Conservation (phyloP, 2,888 invertebrate genomes). For the Adela reaumurella region DNA sequence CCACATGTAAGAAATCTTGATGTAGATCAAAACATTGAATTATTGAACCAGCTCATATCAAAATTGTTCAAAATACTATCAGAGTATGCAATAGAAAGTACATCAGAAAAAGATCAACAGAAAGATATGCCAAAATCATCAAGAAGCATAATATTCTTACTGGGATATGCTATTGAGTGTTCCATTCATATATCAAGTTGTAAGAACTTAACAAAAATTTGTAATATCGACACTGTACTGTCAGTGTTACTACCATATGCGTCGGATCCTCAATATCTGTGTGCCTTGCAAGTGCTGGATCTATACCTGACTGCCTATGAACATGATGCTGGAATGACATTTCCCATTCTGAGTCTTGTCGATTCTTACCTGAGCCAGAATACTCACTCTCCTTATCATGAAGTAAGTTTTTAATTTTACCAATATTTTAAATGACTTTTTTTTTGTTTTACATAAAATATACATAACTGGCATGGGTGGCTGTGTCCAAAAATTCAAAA, state of each 20-base stretch:
- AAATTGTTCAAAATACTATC: slow-evolving; percentile 25
- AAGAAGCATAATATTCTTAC: slow-evolving; percentile 50
- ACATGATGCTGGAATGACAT: slow-evolving; percentile 36
- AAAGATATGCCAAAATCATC: slow-evolving; percentile 26
- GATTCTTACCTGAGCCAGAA: slow-evolving; percentile 57
- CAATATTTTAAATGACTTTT: too few relatives aligned
- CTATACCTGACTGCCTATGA: slow-evolving; percentile 50
- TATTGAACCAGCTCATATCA: slow-evolving; percentile 29
- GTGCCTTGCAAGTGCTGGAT: slow-evolving; percentile 51
- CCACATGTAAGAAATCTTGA: slow-evolving; percentile 53
- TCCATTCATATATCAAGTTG: slow-evolving; percentile 53
- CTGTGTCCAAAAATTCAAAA: too few relatives aligned
- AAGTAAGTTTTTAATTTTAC: slow-evolving; percentile 56
- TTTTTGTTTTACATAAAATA: too few relatives aligned
- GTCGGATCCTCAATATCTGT: slow-evolving; percentile 38
- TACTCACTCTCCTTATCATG: slow-evolving; percentile 65
- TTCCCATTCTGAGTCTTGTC: slow-evolving; percentile 39
- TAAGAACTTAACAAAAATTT: slow-evolving; percentile 40
- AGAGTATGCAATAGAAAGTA: slow-evolving; percentile 29
- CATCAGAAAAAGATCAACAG: slow-evolving; percentile 22
- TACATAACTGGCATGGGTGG: too few relatives aligned
- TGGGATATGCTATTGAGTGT: slow-evolving; percentile 58
- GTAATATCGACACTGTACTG: slow-evolving; percentile 35
- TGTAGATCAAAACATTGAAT: slow-evolving; percentile 25
- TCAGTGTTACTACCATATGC: slow-evolving; percentile 41